Evolutionary conservation across 2,888 invertebrate genomes (phyloP), one percentile per base, ranked within the genome.

Genomic region (Thera obeliscata): DNA sequence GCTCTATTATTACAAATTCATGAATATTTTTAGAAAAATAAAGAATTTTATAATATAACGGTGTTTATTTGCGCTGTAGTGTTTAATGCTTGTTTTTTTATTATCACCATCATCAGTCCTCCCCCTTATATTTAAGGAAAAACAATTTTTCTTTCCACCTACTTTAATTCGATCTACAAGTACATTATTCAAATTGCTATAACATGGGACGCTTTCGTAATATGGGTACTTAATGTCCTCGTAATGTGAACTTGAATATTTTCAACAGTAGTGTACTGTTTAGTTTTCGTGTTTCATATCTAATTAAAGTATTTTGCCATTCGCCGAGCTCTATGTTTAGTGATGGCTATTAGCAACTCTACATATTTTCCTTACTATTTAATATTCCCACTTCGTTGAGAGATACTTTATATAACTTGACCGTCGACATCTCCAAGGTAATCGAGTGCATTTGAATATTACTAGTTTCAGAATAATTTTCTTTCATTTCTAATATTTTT

Each of bases 331-430:
- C 43, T 62, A 36, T 49, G 22, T 50, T 48, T 71, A 71, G 73
- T 73, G 70, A 76, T 72, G 72, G 76, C 59, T 69, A 73, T 70
- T 65, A 66, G 38, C 52, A 63, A 71, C 64, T 74, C 67, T 72
- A 22, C 22, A 22, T 22, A 72, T 85, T 89, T 87, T 87, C 88
- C 89, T 87, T 71, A 69, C 74, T 77, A 78, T 81, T 88, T 87
- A 84, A 80, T 85, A 89, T 88, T 86, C 89, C 56, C 73, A 64
- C 68, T 72, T 59, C 75, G 79, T 81, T 74, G 73, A 76, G 67
- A 69, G 68, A 74, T 66, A 74, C 69, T 67, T 76, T 61, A 66
- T 61, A 66, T 64, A 49, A 68, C 49, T 62, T 72, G 72, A 68
- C 72, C 71, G 70, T 67, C 70, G 63, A 61, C 62, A 54, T 48